A percentile compares a stretch with the other conserved stretches of the same genome.
These are phyloP conservation scores for Mimas tiliae DNA, from an alignment of 2,888 invertebrate species.

Conservation along the genomic window DNA sequence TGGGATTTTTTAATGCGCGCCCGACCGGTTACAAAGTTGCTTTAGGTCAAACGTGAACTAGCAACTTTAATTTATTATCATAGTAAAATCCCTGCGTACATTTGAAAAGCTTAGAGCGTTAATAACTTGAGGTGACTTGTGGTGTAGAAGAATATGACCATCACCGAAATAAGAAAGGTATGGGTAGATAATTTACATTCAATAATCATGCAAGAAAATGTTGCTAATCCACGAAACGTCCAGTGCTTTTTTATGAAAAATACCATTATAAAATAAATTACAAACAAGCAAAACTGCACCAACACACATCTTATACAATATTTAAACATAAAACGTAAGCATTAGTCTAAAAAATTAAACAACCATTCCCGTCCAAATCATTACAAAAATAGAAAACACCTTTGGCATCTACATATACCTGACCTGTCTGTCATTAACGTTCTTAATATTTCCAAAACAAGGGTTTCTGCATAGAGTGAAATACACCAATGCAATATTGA, in stretches of 20 bases:
- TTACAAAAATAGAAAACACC: neutral
- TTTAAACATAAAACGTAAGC: neutral
- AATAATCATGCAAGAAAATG: neutral
- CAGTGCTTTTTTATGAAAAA: neutral
- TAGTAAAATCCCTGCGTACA: neutral
- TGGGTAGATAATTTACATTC: too few relatives aligned
- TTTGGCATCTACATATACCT: neutral
- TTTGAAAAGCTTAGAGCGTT: too few relatives aligned
- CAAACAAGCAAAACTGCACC: neutral
- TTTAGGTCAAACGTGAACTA: neutral
- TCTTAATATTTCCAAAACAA: too few relatives aligned
- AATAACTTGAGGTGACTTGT: too few relatives aligned
- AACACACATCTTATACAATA: constrained; percentile 4
- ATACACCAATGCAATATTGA: too few relatives aligned
- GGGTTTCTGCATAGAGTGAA: too few relatives aligned
- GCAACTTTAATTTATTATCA: neutral
- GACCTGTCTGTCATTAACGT: too few relatives aligned
- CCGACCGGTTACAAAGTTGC: neutral
- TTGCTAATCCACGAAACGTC: neutral
- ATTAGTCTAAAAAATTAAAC: neutral
- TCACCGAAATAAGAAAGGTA: too few relatives aligned
- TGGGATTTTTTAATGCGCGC: neutral
- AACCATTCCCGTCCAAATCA: constrained; percentile 7
- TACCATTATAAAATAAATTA: neutral
- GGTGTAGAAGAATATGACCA: too few relatives aligned